phyloP scores from a whole-genome alignment of 35 echinoderm and acorn worm species.

The Patiria miniata region DNA sequence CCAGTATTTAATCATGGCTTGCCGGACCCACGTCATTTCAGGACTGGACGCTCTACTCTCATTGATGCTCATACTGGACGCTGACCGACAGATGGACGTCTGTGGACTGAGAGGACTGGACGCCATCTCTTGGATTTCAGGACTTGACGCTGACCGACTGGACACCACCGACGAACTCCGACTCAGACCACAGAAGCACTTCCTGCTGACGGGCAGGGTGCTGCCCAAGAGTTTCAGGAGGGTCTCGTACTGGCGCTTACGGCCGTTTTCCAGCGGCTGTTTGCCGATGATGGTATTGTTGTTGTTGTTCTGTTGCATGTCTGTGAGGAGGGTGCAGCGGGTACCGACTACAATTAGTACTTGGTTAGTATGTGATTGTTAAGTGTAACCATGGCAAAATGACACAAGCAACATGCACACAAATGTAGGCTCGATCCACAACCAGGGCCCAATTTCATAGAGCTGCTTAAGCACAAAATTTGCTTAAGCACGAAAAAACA shows the following conservation, averaged over 20 bases:
- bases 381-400: neutral
- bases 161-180: conserved; percentile 94
- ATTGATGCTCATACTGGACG: conserved; percentile 46
- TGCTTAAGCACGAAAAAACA: too few relatives aligned
- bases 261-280: conserved; percentile 81
- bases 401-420: neutral
- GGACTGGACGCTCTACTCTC: conserved; percentile 91
- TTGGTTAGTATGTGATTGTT: conserved; percentile 1
- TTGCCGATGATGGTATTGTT: conserved; percentile 82
- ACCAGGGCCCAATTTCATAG: too few relatives aligned
- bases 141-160: conserved; percentile 87
- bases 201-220: conserved; percentile 84
- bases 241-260: conserved; percentile 87
- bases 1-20: conserved; percentile 93
- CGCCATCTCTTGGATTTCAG: conserved; percentile 54
- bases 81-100: conserved; percentile 65
- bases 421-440: neutral
- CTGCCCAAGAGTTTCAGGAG: conserved; percentile 77
- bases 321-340: conserved; percentile 27
- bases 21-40: conserved; percentile 93
- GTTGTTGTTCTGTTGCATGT: conserved; percentile 99
- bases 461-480: too few relatives aligned
- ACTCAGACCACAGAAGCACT: conserved; percentile 96
- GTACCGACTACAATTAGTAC: conserved; percentile 1
- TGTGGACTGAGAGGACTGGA: conserved; percentile 80